phyloP scores from a whole-genome alignment of 2,797 vertebrate species.

The Trematomus bernacchii region DNA sequence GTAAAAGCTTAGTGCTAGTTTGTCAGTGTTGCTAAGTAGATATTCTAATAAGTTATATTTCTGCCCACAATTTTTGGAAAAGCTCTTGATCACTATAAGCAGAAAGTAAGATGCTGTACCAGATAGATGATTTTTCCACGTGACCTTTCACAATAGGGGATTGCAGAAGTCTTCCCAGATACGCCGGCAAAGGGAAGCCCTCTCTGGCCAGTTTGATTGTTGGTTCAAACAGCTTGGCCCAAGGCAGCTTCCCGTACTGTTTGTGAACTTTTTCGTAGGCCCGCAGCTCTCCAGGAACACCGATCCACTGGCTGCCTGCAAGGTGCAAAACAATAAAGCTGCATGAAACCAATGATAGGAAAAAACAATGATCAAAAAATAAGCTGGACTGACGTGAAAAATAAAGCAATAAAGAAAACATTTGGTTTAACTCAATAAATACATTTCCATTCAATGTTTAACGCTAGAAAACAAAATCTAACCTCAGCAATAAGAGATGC shows the following conservation, averaged over 20 bases:
- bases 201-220: slow-evolving; percentile 90
- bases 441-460: background rate
- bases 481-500: background rate
- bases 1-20: slow-evolving; percentile 1
- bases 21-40: background rate
- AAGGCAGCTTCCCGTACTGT: slow-evolving; percentile 87
- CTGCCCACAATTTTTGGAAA: background rate
- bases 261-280: slow-evolving; percentile 90
- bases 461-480: background rate
- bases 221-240: slow-evolving; percentile 82
- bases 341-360: background rate
- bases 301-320: slow-evolving; percentile 87
- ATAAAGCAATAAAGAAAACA: background rate
- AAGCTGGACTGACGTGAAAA: background rate
- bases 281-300: slow-evolving; percentile 92
- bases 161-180: slow-evolving; percentile 51
- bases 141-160: rapidly evolving
- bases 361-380: background rate
- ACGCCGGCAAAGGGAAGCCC: slow-evolving; percentile 84
- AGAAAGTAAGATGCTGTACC: slow-evolving; percentile 67
- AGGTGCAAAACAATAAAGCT: slow-evolving; percentile 9
- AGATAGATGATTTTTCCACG: slow-evolving; percentile 64
- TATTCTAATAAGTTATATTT: background rate
- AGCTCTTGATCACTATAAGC: background rate
- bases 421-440: background rate